Evolutionary conservation across 2,888 invertebrate genomes (phyloP), one percentile per base, ranked within the genome.

Genomic region (Orgyia antiqua): DNA sequence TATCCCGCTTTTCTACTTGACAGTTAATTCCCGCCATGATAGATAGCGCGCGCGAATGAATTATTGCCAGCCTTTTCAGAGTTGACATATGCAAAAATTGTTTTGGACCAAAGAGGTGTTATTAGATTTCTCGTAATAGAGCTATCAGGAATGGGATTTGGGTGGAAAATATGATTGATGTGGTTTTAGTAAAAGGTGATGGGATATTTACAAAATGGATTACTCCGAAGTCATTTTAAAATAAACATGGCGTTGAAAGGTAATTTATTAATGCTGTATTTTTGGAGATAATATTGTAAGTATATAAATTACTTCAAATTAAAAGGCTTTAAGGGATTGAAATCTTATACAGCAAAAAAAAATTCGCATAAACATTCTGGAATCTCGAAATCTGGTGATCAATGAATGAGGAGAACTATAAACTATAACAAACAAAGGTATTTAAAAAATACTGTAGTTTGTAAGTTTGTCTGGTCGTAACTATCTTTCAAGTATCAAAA

Each of bases 31-130:
- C 69, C 70, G 68, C 75, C 79, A 82, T 83, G 84, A 84, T 79
- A 70, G 79, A 84, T 84, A 57, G 68, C 68, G 60, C 63, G 65
- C 53, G 59, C 58, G 53, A 54, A 56, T 82, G 77, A 84, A 67
- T 71, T 78, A 86, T 83, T 66, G 75, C 75, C 63, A 60, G 58
- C 51, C 55, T 62, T 71, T 47, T 50, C 45, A 42, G 65, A 60
- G 75, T 79, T 80, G 84, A 79, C 84, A 79, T 79, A 86, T 86
- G 84, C 84, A 86, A 86, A 84, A 86, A 83, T 77, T 83, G 82
- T 82, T 76, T 82, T 64, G 73, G 61, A 79, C 77, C 70, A 78
- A 67, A 70, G 69, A 75, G 77, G 75, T 76, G 66, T 66, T 65
- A 72, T 75, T 71, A 68, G 61, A 52, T 44, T 64, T 59, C 43